A percentile compares a stretch with the other conserved stretches of the same genome.
These are phyloP conservation scores for Acanthopleura granulata DNA, from an alignment of 2,888 invertebrate genomes.

Conservation along the genomic window DNA sequence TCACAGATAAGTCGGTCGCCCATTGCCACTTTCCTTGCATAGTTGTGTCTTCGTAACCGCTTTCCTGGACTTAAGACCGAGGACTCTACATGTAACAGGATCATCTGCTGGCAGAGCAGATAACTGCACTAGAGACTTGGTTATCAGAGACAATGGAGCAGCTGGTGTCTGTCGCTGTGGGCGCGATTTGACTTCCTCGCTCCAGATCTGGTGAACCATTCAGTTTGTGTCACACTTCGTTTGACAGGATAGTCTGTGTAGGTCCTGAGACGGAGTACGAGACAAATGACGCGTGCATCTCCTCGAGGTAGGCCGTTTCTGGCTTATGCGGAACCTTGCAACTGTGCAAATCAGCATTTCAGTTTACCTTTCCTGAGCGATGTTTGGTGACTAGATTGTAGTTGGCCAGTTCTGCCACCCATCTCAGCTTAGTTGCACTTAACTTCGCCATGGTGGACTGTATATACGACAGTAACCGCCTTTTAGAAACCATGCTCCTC, in stretches of 20 bases:
- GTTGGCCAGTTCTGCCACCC: constrained; percentile 33
- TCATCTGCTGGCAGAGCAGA: not conserved
- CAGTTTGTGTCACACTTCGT: not conserved
- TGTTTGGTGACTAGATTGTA: constrained; percentile 37
- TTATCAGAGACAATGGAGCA: not conserved
- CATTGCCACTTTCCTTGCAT: not conserved
- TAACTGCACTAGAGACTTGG: not conserved
- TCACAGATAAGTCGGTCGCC: not conserved
- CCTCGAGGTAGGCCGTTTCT: constrained; percentile 7
- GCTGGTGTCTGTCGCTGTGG: not conserved
- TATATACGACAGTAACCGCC: no score
- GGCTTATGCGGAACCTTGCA: constrained; percentile 21
- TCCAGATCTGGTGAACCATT: constrained; percentile 1
- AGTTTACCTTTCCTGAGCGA: constrained; percentile 29
- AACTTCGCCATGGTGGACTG: constrained; percentile 31
- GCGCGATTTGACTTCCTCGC: not conserved
- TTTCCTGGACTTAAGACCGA: not conserved
- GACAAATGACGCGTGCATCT: no score
- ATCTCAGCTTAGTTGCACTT: constrained; percentile 37
- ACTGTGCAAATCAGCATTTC: constrained; percentile 35
- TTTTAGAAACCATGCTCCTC: no score
- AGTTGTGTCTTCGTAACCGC: not conserved
- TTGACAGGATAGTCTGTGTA: no score
- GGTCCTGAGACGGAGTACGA: no score
- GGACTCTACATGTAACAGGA: not conserved